Evolutionary conservation across 2,888 invertebrate genomes (phyloP).

Genomic region (Tetragonula carbonaria): DNA sequence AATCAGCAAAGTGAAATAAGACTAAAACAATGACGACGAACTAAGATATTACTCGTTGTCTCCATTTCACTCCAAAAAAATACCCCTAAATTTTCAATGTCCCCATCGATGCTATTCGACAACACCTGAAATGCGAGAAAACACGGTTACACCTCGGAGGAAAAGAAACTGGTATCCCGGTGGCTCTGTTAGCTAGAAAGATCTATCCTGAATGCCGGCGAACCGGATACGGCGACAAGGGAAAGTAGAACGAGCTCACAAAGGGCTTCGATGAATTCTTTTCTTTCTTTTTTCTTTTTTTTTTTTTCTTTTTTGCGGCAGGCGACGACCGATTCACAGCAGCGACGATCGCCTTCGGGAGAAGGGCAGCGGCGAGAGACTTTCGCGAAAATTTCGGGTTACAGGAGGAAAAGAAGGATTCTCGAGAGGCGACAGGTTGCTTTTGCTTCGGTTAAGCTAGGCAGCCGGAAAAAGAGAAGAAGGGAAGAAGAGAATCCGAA

Average conservation of each 20-base stretch:
- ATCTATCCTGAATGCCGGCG: constrained; percentile 1
- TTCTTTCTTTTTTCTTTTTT: too few relatives aligned
- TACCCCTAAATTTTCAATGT: too few relatives aligned
- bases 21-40: not conserved
- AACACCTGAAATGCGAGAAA: not conserved
- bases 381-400: not conserved
- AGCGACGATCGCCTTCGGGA: not conserved
- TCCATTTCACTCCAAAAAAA: not conserved
- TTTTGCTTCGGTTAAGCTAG: too few relatives aligned
- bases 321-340: not conserved
- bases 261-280: constrained; percentile 20
- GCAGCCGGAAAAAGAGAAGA: too few relatives aligned
- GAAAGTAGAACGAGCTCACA: constrained; percentile 17
- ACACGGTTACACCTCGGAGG: not conserved
- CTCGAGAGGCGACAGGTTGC: constrained; percentile 2
- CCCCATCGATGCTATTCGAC: not conserved
- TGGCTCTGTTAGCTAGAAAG: not conserved
- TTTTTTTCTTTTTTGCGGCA: too few relatives aligned
- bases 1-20: not conserved
- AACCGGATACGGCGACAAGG: not conserved
- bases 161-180: not conserved
- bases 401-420: not conserved
- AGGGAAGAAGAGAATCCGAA: not conserved
- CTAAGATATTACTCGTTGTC: not conserved
- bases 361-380: too few relatives aligned